A percentile compares a stretch with the other conserved stretches of the same genome.
These are phyloP conservation scores for Drosophila nigromelanica DNA, from an alignment of 1,140 invertebrate genomes.

Conservation along the genomic window DNA sequence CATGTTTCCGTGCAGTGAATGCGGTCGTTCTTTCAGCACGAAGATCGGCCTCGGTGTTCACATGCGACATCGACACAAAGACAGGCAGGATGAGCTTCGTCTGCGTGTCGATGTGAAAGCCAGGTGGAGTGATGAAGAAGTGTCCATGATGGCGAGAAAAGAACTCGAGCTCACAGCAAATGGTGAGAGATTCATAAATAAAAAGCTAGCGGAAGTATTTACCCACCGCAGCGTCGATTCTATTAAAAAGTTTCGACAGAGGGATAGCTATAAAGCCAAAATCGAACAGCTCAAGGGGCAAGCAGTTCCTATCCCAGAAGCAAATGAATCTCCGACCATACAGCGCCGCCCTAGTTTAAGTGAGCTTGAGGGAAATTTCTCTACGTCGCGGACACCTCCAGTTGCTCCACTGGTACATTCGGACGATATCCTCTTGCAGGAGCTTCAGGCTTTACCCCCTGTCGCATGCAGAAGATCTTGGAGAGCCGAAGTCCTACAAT, in stretches of 20 bases:
- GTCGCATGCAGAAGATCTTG: conserved; percentile 1
- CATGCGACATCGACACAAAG: neutral
- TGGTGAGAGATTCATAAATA: conserved; percentile 22
- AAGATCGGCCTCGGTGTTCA: conserved; percentile 16
- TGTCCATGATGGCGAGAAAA: conserved; percentile 32
- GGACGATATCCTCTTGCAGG: conserved; percentile 5
- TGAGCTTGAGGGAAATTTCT: neutral
- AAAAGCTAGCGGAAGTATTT: conserved; percentile 24
- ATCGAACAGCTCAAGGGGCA: conserved; percentile 1
- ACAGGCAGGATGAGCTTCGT: neutral
- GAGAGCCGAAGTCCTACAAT: neutral
- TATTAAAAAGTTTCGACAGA: conserved; percentile 17
- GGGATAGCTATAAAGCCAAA: conserved; percentile 21
- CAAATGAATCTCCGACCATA: conserved; percentile 1
- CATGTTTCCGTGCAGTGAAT: neutral
- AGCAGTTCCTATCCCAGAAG: neutral
- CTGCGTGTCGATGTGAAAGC: conserved; percentile 4
- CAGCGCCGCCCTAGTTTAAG: conserved; percentile 15
- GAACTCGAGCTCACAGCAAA: conserved; percentile 30
- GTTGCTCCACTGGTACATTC: conserved; percentile 1
- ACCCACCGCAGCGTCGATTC: conserved; percentile 17
- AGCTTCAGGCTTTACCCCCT: neutral
- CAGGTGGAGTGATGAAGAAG: conserved; percentile 30
- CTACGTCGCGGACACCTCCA: neutral
- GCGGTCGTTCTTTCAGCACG: neutral